phyloP scores from a whole-genome alignment of 2,113 vertebrate species.

The Pseudopodoces humilis region DNA sequence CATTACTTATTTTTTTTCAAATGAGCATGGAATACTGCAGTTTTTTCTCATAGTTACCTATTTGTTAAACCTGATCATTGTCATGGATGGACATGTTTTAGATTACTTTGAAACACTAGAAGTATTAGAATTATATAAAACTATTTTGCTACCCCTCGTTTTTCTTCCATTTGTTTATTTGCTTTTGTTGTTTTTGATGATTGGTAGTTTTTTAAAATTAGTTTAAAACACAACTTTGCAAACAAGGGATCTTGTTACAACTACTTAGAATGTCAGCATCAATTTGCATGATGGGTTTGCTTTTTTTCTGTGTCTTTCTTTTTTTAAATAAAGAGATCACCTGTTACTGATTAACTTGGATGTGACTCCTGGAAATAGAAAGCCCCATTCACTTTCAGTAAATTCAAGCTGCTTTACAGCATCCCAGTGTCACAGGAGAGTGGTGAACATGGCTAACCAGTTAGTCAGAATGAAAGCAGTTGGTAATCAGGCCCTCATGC shows the following conservation, averaged over 20 bases:
- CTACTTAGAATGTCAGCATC: not conserved
- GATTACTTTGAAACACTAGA: not conserved
- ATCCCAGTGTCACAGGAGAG: not conserved
- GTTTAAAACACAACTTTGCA: not conserved
- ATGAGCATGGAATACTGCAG: not conserved
- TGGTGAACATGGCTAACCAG: not conserved
- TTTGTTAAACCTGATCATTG: not conserved
- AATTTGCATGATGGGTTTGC: not conserved
- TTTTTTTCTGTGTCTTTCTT: rapidly evolving
- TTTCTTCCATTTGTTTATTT: not conserved
- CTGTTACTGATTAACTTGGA: not conserved
- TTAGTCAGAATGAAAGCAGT: not conserved
- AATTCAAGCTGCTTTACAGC: not conserved
- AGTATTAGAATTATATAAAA: not conserved
- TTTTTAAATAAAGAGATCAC: not conserved
- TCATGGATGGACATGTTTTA: not conserved
- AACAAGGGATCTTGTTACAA: not conserved
- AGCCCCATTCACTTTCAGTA: not conserved
- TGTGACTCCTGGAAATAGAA: not conserved
- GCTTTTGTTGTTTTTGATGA: not conserved
- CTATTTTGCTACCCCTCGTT: rapidly evolving
- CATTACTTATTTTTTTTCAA: not conserved
- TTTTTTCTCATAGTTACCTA: not conserved
- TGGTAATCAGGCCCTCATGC: not conserved
- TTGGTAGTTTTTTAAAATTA: not conserved